Conservation (phyloP, 2,113 vertebrate genomes). For the Herpetotheres cachinnans region DNA sequence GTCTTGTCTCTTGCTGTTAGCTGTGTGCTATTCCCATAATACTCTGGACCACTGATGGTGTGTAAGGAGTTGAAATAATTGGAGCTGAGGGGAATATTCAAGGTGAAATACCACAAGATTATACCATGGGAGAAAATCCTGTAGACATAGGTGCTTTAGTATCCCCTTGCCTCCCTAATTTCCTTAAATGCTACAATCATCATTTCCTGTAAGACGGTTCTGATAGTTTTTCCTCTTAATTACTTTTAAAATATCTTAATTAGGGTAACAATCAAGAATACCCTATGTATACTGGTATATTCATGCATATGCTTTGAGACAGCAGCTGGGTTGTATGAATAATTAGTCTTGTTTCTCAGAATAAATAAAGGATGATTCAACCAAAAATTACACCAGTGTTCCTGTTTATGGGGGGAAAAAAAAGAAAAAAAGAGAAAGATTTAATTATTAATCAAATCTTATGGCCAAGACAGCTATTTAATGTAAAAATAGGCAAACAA, state of each 20-base stretch:
- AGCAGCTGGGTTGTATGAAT: background rate
- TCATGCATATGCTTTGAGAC: background rate
- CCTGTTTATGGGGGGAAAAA: background rate
- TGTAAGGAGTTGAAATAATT: background rate
- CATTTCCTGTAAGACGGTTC: background rate
- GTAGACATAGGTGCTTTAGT: background rate
- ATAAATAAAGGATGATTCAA: background rate
- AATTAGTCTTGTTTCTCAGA: background rate
- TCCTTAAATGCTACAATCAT: background rate
- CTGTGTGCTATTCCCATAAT: background rate
- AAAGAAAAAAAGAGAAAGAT: background rate
- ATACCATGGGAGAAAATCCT: background rate
- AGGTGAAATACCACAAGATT: background rate
- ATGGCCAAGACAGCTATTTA: background rate
- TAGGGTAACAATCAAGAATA: background rate
- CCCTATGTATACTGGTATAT: background rate
- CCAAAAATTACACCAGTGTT: background rate
- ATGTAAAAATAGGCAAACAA: background rate
- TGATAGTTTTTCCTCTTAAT: background rate
- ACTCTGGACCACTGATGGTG: background rate
- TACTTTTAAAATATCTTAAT: background rate
- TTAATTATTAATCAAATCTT: background rate
- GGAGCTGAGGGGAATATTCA: background rate
- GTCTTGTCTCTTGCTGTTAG: background rate
- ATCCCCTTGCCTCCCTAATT: background rate